These are phyloP conservation scores for Drosophila setosimentum DNA, from an alignment of 2,888 invertebrate species.

Conservation along the genomic window DNA sequence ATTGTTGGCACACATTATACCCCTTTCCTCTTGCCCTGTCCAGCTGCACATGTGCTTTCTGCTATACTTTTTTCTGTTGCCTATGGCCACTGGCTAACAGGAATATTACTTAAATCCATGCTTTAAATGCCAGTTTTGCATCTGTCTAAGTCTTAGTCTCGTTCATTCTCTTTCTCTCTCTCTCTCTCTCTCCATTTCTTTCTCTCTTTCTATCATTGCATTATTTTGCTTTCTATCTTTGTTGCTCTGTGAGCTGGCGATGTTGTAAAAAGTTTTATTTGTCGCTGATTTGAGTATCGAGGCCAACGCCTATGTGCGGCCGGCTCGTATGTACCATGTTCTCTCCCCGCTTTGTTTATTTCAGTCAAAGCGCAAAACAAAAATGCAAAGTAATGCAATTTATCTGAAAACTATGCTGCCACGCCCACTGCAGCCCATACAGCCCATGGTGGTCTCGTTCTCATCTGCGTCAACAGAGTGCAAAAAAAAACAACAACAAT, in stretches of 20 bases:
- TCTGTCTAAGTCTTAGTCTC: neutral
- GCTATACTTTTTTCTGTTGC: constrained; percentile 5
- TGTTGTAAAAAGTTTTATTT: constrained; percentile 72
- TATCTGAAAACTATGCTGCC: constrained; percentile 71
- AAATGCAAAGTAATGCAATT: constrained; percentile 73
- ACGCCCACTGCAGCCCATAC: constrained; percentile 34
- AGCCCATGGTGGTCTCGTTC: constrained; percentile 5
- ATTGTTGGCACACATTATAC: constrained; percentile 37
- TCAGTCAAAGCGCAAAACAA: constrained; percentile 64
- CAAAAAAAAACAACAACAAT: constrained; percentile 10
- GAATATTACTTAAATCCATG: constrained; percentile 65
- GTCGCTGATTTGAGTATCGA: constrained; percentile 73
- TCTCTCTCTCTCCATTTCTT: neutral
- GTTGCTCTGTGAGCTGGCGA: constrained; percentile 37
- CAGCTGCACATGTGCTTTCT: constrained; percentile 21
- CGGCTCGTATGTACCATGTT: constrained; percentile 40
- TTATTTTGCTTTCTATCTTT: constrained; percentile 17
- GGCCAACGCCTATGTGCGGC: constrained; percentile 59
- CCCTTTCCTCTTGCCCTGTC: neutral
- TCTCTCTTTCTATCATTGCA: constrained; percentile 4
- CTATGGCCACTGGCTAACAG: constrained; percentile 47
- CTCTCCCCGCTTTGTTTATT: constrained; percentile 50
- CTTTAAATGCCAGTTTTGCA: constrained; percentile 41
- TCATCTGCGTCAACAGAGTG: constrained; percentile 29
- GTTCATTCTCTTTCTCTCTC: neutral